Evolutionary conservation across 2,113 vertebrate genomes (phyloP).

Genomic region (Papio anubis): DNA sequence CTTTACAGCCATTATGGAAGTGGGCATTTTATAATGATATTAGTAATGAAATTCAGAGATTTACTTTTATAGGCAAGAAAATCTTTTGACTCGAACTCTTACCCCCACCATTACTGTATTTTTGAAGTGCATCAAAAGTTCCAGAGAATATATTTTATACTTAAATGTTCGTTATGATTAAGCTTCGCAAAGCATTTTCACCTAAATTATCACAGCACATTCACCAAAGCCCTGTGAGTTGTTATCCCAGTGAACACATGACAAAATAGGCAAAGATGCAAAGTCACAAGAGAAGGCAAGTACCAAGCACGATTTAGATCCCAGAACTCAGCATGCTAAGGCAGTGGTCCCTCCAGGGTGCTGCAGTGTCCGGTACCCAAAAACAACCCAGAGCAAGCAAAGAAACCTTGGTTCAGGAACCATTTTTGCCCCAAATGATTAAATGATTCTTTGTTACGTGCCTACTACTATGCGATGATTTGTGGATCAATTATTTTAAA

Average conservation of each 20-base stretch:
- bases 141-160: background rate
- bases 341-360: accelerated
- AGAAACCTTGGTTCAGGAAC: background rate
- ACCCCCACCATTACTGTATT: background rate
- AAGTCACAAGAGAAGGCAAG: background rate
- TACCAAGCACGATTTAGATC: background rate
- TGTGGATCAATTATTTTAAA: background rate
- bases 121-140: background rate
- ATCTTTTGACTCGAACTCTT: background rate
- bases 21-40: background rate
- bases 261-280: background rate
- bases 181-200: background rate
- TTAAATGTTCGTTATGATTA: background rate
- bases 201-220: background rate
- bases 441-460: background rate
- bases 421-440: background rate
- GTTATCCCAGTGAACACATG: background rate
- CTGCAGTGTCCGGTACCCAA: background rate
- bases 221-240: background rate
- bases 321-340: background rate
- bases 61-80: background rate
- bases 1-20: background rate
- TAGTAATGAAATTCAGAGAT: background rate
- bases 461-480: background rate
- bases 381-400: background rate